phyloP scores from a whole-genome alignment of 2,113 vertebrate species.

The Tilapia sparmanii region DNA sequence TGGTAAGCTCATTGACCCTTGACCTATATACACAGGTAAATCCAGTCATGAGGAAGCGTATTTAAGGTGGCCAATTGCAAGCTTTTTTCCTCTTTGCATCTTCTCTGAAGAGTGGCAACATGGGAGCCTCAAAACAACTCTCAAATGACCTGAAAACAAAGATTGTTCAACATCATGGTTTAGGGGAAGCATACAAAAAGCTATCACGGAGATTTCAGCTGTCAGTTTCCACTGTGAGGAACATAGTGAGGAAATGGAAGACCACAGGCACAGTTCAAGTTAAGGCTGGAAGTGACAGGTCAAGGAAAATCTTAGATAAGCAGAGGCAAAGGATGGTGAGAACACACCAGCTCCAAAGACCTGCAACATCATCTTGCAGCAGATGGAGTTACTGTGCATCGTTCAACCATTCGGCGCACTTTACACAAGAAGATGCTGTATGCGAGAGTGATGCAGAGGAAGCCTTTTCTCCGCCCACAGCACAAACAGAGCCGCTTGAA shows the following conservation, averaged over 20 bases:
- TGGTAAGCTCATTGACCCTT: neutral
- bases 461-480: rapidly evolving
- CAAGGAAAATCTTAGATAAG: rapidly evolving
- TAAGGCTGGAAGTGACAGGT: neutral
- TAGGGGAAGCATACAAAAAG: neutral
- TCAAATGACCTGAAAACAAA: neutral
- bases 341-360: too few species aligned
- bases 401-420: neutral
- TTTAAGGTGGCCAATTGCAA: rapidly evolving
- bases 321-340: neutral
- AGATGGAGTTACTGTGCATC: neutral
- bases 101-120: neutral
- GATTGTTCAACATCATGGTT: neutral
- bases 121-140: neutral
- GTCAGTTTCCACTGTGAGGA: neutral
- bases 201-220: neutral
- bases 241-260: neutral
- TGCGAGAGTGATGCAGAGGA: neutral
- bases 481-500: rapidly evolving
- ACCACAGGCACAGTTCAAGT: neutral
- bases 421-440: rapidly evolving
- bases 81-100: neutral
- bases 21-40: neutral
- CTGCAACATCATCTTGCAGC: too few species aligned
- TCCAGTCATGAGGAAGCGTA: rapidly evolving